Conservation (phyloP, 1,140 invertebrate species). For the Drosophila azteca region DNA sequence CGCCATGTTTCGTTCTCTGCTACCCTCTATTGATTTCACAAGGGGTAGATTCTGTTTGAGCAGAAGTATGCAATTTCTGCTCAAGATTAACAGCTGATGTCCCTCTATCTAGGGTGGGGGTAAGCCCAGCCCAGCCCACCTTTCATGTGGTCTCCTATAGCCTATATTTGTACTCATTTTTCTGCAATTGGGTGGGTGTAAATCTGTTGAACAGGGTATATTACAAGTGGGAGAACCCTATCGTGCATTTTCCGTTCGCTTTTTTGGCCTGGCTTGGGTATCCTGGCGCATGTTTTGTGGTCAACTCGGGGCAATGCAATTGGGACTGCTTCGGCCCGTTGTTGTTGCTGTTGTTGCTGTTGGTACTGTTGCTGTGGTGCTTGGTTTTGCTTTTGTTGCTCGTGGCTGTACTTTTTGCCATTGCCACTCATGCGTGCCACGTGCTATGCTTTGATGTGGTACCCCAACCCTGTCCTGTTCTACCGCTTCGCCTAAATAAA, state of each 20-base stretch:
- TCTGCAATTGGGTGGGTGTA: too few relatives aligned
- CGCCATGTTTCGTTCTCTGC: constrained; percentile 24
- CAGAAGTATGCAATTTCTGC: too few relatives aligned
- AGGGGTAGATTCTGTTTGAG: too few relatives aligned
- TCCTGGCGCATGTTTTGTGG: constrained; percentile 73
- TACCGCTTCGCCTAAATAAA: constrained; percentile 68
- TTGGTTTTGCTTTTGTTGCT: constrained; percentile 34
- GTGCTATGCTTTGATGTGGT: constrained; percentile 79
- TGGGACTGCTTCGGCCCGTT: constrained; percentile 44
- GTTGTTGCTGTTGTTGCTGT: constrained; percentile 15
- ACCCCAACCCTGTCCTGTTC: constrained; percentile 27
- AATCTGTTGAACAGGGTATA: too few relatives aligned
- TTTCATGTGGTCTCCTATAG: too few relatives aligned
- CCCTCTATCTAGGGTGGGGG: too few relatives aligned
- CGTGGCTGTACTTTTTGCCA: constrained; percentile 69
- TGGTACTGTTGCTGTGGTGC: constrained; percentile 20
- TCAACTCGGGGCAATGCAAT: constrained; percentile 75
- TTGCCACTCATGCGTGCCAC: constrained; percentile 79
- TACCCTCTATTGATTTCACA: too few relatives aligned
- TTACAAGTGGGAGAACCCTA: too few relatives aligned
- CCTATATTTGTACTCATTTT: too few relatives aligned
- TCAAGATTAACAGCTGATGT: too few relatives aligned
- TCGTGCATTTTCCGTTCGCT: constrained; percentile 1
- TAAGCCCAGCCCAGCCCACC: too few relatives aligned
- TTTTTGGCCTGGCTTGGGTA: constrained; percentile 23